Conservation (phyloP, 1,140 invertebrate genomes). For the honey bee (Apis mellifera) region Amel_HAv3.1 CM009941.2:11148001-11148500, state of each 20-base stretch:
- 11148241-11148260: not conserved
- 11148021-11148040: slow-evolving; percentile 9
- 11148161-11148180: not conserved
- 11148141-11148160: not conserved
- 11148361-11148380: slow-evolving; percentile 83
- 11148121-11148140: not conserved
- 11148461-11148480: slow-evolving; percentile 81
- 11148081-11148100: slow-evolving; percentile 12
- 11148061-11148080: slow-evolving; percentile 9
- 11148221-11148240: not conserved
- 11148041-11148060: slow-evolving; percentile 6
- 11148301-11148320: slow-evolving; percentile 64
- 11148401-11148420: slow-evolving; percentile 84
- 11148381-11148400: slow-evolving; percentile 87
- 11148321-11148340: slow-evolving; percentile 80
- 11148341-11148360: slow-evolving; percentile 85
- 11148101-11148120: slow-evolving; percentile 1
- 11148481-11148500: not conserved
- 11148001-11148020: slow-evolving; percentile 10
- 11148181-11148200: not conserved
- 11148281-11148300: slow-evolving; percentile 52
- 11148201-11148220: not conserved
- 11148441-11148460: slow-evolving; percentile 84
- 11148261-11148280: slow-evolving; percentile 9
- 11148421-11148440: slow-evolving; percentile 84